Evolutionary conservation across 1,140 invertebrate genomes (phyloP).

Genomic region (Drosophila saltans): DNA sequence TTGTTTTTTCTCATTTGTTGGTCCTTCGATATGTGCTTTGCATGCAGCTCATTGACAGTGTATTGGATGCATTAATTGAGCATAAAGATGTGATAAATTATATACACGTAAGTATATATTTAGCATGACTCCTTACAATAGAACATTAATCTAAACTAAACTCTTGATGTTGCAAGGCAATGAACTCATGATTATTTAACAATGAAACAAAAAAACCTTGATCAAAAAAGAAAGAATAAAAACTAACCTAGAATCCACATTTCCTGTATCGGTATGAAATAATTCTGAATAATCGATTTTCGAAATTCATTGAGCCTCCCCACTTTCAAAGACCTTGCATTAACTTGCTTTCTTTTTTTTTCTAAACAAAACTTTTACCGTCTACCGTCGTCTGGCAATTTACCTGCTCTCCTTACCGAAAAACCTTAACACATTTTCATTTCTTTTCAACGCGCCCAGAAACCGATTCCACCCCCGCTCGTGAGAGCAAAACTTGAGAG

Average conservation of each 20-base stretch:
- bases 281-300: conserved; percentile 6
- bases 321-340: neutral
- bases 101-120: too few species aligned
- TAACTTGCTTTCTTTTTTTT: neutral
- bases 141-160: too few species aligned
- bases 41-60: conserved; percentile 53
- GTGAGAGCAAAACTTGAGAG: conserved; percentile 25
- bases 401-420: conserved; percentile 31
- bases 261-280: too few species aligned
- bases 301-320: too few species aligned
- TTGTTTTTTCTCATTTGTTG: neutral
- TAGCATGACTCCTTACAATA: too few species aligned
- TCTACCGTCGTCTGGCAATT: neutral
- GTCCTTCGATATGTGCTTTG: conserved; percentile 29
- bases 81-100: conserved; percentile 26
- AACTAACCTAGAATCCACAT: too few species aligned
- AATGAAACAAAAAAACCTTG: too few species aligned
- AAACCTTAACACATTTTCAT: conserved; percentile 72
- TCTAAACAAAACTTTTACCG: neutral
- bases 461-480: neutral
- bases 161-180: too few species aligned
- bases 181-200: too few species aligned
- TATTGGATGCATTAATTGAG: conserved; percentile 31
- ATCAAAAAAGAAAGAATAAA: too few species aligned
- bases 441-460: conserved; percentile 61